A percentile compares a stretch with the other conserved stretches of the same genome.
Evolutionary conservation across 2,113 vertebrate genomes (phyloP).

Genomic region (Podilymbus podiceps): DNA sequence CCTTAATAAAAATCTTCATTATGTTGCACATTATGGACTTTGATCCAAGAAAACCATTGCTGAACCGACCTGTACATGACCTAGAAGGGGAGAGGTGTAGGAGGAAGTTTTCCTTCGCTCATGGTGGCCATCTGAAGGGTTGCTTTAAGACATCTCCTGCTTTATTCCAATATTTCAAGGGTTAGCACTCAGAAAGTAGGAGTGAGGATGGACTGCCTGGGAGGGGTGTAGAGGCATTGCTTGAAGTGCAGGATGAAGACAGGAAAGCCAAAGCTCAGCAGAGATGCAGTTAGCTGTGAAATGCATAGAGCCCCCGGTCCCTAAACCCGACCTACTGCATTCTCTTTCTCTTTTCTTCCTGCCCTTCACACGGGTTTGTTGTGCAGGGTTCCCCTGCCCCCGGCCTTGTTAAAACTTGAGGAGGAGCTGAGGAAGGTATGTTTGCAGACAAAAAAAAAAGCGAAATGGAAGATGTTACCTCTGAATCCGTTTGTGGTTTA

Average conservation of each 20-base stretch:
- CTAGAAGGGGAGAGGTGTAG: not conserved
- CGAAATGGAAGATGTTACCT: slow-evolving; percentile 18
- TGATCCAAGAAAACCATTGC: not conserved
- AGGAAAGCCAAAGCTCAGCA: not conserved
- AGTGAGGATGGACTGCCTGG: not conserved
- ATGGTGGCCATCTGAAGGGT: not conserved
- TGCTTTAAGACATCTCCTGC: not conserved
- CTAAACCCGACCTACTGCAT: not conserved
- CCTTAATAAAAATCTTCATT: not conserved
- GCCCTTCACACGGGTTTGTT: not conserved
- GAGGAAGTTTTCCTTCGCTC: not conserved
- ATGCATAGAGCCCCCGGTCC: not conserved
- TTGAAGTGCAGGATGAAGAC: not conserved
- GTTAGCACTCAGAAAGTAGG: not conserved
- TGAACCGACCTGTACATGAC: not conserved
- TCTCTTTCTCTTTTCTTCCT: not conserved
- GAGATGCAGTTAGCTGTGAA: not conserved
- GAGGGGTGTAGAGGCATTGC: not conserved
- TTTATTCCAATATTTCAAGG: not conserved
- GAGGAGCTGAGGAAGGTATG: not conserved
- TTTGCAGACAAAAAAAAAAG: not conserved
- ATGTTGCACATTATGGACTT: fast-evolving
- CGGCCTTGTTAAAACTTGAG: fast-evolving
- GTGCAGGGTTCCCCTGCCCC: not conserved
- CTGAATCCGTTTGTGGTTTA: not conserved